A percentile compares a stretch with the other conserved stretches of the same genome.
Evolutionary conservation across 2,797 vertebrate genomes (phyloP).

Genomic region (Typhlichthys eigenmanni): DNA sequence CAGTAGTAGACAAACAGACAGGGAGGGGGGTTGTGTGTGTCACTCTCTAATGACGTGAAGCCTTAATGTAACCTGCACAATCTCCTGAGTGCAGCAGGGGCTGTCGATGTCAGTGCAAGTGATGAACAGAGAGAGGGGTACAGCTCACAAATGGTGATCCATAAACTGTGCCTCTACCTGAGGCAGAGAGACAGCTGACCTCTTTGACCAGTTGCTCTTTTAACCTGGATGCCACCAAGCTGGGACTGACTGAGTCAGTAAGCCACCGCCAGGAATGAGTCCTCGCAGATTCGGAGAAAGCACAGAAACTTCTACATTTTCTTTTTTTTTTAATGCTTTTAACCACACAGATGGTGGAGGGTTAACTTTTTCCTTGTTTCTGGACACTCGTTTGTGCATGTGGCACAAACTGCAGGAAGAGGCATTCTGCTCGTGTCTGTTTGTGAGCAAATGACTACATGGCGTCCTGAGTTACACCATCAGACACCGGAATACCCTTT

Average conservation of each 20-base stretch:
- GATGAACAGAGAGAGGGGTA: not conserved
- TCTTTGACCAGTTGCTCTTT: not conserved
- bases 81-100: conserved; percentile 11
- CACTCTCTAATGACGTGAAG: conserved; percentile 39
- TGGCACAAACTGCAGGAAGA: not conserved
- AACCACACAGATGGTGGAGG: not conserved
- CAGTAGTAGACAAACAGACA: conserved; percentile 16
- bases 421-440: not conserved
- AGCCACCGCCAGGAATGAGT: not conserved
- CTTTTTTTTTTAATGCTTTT: too few species aligned
- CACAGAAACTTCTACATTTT: not conserved
- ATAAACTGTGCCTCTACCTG: not conserved
- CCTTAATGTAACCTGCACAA: conserved; percentile 31
- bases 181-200: not conserved
- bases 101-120: not conserved
- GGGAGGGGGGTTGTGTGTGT: not conserved
- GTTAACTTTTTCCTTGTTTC: not conserved
- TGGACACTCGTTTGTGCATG: not conserved
- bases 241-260: conserved; percentile 7
- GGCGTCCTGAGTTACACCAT: conserved; percentile 22
- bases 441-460: not conserved
- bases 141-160: not conserved
- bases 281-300: not conserved
- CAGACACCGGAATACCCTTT: conserved; percentile 18
- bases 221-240: not conserved